Conservation (phyloP, 2,113 vertebrate species). For the Nerophis ophidion region DNA sequence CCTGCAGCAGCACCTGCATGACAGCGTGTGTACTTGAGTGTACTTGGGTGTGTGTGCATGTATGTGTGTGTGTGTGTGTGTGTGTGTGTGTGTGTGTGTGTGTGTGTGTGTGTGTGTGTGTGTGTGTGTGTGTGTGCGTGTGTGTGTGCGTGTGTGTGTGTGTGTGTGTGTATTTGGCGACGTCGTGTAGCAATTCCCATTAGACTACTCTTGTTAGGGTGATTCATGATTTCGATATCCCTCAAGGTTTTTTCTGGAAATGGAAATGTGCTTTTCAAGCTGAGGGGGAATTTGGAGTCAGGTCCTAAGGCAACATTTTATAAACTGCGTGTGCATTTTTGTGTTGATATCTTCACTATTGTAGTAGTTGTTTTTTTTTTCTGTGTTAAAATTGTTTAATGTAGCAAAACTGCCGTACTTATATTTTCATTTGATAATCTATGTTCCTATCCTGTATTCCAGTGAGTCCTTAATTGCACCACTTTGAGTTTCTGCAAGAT, state of each 20-base stretch:
- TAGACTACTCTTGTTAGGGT: conserved; percentile 55
- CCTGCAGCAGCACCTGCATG: conserved; percentile 30
- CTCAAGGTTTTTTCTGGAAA: conserved; percentile 45
- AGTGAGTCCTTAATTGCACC: not conserved
- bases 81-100: conserved; percentile 5
- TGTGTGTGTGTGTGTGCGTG: conserved; percentile 5
- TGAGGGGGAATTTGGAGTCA: conserved; percentile 44
- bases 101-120: conserved; percentile 8
- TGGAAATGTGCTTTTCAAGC: conserved; percentile 62
- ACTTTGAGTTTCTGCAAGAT: not conserved
- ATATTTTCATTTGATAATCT: not conserved
- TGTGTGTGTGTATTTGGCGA: conserved; percentile 16
- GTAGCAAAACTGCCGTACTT: not conserved
- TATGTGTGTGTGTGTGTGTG: conserved; percentile 7
- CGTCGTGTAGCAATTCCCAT: conserved; percentile 53
- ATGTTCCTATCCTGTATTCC: conserved; percentile 4
- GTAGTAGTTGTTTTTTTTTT: conserved; percentile 11
- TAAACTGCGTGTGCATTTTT: conserved; percentile 5
- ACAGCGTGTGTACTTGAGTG: conserved; percentile 17
- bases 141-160: conserved; percentile 7
- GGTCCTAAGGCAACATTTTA: conserved; percentile 50
- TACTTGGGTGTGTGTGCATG: conserved; percentile 5
- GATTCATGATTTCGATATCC: conserved; percentile 68
- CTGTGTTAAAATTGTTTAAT: not conserved
- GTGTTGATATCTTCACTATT: conserved; percentile 1